These are phyloP conservation scores for Cosmia trapezina DNA, from an alignment of 2,888 invertebrate genomes.

Conservation along the genomic window DNA sequence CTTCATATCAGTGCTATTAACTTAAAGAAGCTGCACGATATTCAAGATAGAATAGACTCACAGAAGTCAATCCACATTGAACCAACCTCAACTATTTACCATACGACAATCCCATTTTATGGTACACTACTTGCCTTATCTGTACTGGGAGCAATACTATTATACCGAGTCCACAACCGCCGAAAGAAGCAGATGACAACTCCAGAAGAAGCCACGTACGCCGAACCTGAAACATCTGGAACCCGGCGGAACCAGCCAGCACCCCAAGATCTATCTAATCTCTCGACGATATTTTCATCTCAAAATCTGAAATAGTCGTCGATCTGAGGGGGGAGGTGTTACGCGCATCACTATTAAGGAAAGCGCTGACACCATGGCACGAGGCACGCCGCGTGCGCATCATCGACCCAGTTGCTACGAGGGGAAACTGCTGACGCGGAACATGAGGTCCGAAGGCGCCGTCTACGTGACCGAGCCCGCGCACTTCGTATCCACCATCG, in stretches of 20 bases:
- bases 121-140: not conserved
- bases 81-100: not conserved
- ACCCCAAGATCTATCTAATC: not conserved
- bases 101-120: constrained; percentile 2
- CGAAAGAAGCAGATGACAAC: not conserved
- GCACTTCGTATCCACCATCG: no score
- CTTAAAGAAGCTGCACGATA: not conserved
- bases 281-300: constrained; percentile 15
- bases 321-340: not conserved
- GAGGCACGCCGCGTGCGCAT: no score
- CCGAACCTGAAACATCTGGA: not conserved
- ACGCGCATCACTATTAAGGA: no score
- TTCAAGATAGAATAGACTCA: constrained; percentile 2
- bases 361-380: no score
- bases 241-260: not conserved
- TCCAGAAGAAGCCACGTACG: not conserved
- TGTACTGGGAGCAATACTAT: not conserved
- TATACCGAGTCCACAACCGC: not conserved
- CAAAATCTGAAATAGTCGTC: constrained; percentile 11
- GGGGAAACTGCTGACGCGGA: no score
- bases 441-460: no score
- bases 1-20: not conserved
- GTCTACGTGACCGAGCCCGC: no score
- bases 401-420: no score
- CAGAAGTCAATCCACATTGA: not conserved